Percentiles rank a stretch among this genome's conserved stretches.
Evolutionary conservation across 2,797 vertebrate species (phyloP).

Genomic region (Cossypha dichroa): DNA sequence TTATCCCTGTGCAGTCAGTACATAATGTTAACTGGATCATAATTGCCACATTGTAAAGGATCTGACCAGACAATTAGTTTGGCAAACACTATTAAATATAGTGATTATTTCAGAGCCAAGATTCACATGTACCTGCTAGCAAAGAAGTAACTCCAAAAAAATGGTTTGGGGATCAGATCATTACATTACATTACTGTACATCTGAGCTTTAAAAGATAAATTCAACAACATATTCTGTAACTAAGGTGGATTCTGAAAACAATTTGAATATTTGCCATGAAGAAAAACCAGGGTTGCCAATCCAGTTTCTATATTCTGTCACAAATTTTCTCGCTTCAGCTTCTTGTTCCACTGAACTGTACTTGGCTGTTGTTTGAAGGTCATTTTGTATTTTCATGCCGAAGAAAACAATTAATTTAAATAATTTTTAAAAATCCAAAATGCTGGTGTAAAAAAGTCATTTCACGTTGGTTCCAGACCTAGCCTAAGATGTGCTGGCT

Average conservation of each 20-base stretch:
- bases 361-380: not conserved
- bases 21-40: slow-evolving; percentile 3
- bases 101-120: not conserved
- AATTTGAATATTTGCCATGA: not conserved
- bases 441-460: not conserved
- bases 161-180: not conserved
- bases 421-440: not conserved
- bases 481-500: not conserved
- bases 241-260: not conserved
- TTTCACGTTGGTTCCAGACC: not conserved
- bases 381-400: not conserved
- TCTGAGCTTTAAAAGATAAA: not conserved
- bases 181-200: not conserved
- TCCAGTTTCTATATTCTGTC: slow-evolving; percentile 18
- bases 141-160: not conserved
- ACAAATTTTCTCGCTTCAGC: slow-evolving; percentile 25
- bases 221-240: not conserved
- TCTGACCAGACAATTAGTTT: slow-evolving; percentile 19
- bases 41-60: not conserved
- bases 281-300: not conserved
- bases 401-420: not conserved
- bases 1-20: slow-evolving; percentile 14
- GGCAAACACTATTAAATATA: slow-evolving; percentile 11
- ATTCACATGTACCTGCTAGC: not conserved
- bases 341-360: not conserved